phyloP scores from a whole-genome alignment of 2,113 vertebrate species.

The Pollimyrus isidori region DNA sequence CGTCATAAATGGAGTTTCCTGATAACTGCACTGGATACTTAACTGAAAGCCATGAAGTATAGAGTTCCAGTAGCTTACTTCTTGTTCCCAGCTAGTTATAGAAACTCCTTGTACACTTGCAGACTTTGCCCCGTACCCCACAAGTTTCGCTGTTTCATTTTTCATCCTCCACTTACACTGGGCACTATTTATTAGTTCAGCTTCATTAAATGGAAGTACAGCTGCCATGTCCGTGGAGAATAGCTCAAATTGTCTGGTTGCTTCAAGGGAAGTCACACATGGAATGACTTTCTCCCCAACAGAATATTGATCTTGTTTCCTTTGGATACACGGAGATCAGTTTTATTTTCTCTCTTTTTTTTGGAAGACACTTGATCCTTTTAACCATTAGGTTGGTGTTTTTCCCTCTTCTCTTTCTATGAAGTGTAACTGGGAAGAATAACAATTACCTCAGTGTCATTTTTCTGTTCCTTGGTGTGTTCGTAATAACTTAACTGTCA shows the following conservation, averaged over 20 bases:
- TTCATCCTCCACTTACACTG: neutral
- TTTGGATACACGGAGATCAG: conserved; percentile 25
- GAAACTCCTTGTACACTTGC: neutral
- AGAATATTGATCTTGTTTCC: conserved; percentile 36
- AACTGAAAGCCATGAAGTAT: neutral
- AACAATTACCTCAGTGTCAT: conserved; percentile 35
- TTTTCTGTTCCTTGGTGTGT: conserved; percentile 37
- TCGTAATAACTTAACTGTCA: conserved; percentile 45
- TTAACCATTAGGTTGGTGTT: neutral
- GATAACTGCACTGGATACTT: neutral
- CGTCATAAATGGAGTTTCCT: neutral
- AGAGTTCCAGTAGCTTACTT: neutral
- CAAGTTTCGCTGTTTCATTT: conserved; percentile 6
- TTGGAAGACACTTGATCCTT: conserved; percentile 22
- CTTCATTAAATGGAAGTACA: conserved; percentile 23
- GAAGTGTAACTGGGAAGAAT: conserved; percentile 24
- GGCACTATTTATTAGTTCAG: neutral
- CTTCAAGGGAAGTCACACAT: neutral
- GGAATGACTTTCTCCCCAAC: conserved; percentile 37
- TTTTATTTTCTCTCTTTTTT: conserved; percentile 27
- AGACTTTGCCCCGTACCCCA: neutral
- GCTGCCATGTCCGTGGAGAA: conserved; percentile 14
- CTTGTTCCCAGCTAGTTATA: neutral
- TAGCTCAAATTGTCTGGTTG: conserved; percentile 10
- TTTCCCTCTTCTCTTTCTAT: neutral